A percentile compares a stretch with the other conserved stretches of the same genome.
phyloP scores from a whole-genome alignment of 2,888 invertebrate genomes.

The Tenthredo mesomela region DNA sequence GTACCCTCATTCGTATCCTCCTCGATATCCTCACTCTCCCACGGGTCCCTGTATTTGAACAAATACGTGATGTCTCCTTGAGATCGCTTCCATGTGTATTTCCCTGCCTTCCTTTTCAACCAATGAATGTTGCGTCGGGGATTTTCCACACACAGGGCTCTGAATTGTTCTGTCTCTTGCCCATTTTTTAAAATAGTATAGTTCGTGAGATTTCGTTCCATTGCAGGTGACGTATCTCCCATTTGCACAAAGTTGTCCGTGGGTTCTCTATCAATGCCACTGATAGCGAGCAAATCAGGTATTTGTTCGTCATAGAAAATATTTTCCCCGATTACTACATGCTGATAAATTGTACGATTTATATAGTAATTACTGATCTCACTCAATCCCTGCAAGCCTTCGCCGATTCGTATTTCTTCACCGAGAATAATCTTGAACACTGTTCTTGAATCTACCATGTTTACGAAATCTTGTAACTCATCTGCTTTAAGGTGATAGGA shows the following conservation, averaged over 20 bases:
- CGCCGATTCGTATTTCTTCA: too few relatives aligned
- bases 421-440: too few relatives aligned
- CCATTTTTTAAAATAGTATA: not conserved
- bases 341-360: not conserved
- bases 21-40: not conserved
- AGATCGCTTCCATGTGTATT: not conserved
- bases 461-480: too few relatives aligned
- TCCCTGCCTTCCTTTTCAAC: not conserved
- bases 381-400: not conserved
- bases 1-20: too few relatives aligned
- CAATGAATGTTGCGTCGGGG: not conserved
- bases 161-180: not conserved
- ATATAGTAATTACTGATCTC: not conserved
- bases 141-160: not conserved
- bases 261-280: not conserved
- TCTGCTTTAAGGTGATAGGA: too few relatives aligned
- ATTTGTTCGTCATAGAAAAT: not conserved
- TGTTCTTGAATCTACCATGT: too few relatives aligned
- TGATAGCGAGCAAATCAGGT: not conserved
- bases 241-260: not conserved
- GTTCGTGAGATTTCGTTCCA: too few relatives aligned
- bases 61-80: not conserved
- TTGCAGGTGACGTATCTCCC: not conserved
- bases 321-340: not conserved
- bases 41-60: not conserved